Percentiles rank a stretch among this genome's conserved stretches.
Conservation (phyloP, 2,113 vertebrate species). For the Lethenteron reissneri region DNA sequence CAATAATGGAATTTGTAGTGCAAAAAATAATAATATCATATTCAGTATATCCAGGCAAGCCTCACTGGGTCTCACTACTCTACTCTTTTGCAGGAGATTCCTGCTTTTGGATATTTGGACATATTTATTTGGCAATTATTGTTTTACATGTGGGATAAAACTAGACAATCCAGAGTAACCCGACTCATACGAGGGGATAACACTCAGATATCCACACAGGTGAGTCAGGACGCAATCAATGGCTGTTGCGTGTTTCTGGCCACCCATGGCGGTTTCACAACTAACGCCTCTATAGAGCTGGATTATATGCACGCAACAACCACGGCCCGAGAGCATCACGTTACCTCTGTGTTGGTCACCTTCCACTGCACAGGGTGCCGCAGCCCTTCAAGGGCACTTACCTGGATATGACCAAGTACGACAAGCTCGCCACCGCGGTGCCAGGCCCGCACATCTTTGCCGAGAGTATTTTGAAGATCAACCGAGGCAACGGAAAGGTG, state of each 20-base stretch:
- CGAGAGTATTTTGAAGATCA: constrained; percentile 87
- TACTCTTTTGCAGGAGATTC: no score
- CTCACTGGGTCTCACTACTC: no score
- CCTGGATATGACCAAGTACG: constrained; percentile 89
- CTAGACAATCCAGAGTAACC: no score
- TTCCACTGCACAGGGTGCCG: neutral
- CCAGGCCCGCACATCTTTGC: constrained; percentile 87
- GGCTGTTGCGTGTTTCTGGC: neutral
- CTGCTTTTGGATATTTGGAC: no score
- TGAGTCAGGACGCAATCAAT: neutral
- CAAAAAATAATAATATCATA: no score
- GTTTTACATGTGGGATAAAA: no score
- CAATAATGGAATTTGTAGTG: no score
- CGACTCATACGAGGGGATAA: neutral
- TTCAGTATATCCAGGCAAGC: no score
- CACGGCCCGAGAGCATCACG: neutral
- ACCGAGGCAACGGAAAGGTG: constrained; percentile 89
- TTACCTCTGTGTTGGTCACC: neutral
- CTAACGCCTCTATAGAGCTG: neutral
- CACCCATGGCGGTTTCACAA: neutral
- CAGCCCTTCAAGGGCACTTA: constrained; percentile 96
- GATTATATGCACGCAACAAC: neutral
- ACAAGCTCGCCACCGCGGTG: constrained; percentile 58
- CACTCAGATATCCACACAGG: neutral
- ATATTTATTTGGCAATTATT: no score